Evolutionary conservation across 2,797 vertebrate species (phyloP), one percentile per base, ranked within the genome.

Genomic region (Diplodus sargus): DNA sequence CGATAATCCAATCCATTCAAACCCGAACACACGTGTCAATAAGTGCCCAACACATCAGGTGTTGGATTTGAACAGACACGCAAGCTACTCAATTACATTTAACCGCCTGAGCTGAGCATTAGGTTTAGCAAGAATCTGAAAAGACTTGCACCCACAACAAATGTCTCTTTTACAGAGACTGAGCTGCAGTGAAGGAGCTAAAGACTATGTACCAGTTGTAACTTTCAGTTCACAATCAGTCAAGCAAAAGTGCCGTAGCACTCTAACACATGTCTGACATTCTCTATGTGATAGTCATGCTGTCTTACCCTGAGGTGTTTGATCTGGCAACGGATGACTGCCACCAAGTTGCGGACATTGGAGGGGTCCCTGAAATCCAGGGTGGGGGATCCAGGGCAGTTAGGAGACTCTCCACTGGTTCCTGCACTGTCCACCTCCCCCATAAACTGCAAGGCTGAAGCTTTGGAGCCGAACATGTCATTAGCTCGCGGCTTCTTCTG

Each of bases 251-350:
- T 25, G 47, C 5, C 70, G 47, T 3, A 28, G 43, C 20, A 53
- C 28, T 34, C 4, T 11, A 22, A 61, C 20, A 52, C 52, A n/a
- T n/a, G 47, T 52, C 48, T 72, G 30, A 69, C 5, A 70, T 3
- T 49, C 17, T 54, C 39, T 54, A 15, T 30, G 49, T n/a, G 15
- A 69, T 1, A 11, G 18, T 20, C 48, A 4, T 30, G 22, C 56
- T 15, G 11, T 39, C 88, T 85, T 92, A 95, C 95, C 94, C 96
- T 94, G 28, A 97, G 94, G 79, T 97, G 96, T 90, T 96, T 96
- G 74, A 97, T 94, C 91, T 97, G 96, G 84, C 95, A 95, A n/a
- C 95, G 95, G 70, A 97, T 95, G 76, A 97, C 93, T 0, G 94
- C 95, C 16, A 96, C 94, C 86, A 97, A 91, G 91, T 94, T 95